These are phyloP conservation scores for Epinephelus fuscoguttatus DNA, from an alignment of 2,113 vertebrate species.

Conservation along the genomic window DNA sequence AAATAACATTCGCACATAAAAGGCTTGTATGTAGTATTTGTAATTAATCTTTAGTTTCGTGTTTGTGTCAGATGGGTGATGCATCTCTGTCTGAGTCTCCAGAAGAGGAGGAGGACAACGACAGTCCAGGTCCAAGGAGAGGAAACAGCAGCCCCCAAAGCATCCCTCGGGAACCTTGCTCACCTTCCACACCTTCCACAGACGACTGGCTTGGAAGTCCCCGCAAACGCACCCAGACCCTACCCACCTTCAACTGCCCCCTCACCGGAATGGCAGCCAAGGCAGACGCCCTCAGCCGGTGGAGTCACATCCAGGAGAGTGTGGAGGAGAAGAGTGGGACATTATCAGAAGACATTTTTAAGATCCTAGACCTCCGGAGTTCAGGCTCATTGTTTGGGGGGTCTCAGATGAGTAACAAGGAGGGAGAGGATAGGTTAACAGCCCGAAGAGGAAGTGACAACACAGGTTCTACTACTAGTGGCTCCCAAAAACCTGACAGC, in stretches of 20 bases:
- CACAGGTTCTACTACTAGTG: slow-evolving; percentile 43
- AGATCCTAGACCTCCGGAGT: slow-evolving; percentile 85
- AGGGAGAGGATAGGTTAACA: slow-evolving; percentile 49
- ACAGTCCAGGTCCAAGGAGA: slow-evolving; percentile 64
- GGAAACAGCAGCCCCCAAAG: slow-evolving; percentile 18
- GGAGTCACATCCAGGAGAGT: slow-evolving; percentile 73
- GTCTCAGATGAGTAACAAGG: slow-evolving; percentile 42
- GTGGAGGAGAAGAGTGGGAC: slow-evolving; percentile 86
- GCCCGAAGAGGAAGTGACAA: slow-evolving; percentile 57
- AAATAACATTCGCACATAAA: background rate
- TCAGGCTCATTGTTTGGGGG: slow-evolving; percentile 44
- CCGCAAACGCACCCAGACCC: slow-evolving; percentile 94
- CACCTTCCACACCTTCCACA: slow-evolving; percentile 39
- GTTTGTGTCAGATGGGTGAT: slow-evolving; percentile 70
- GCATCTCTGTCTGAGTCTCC: slow-evolving; percentile 80
- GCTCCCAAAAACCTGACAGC: slow-evolving; percentile 8
- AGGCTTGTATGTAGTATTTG: background rate
- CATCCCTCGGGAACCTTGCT: background rate
- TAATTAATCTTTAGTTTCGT: background rate
- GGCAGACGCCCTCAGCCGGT: slow-evolving; percentile 74
- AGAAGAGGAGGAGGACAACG: slow-evolving; percentile 81
- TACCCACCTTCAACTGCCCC: slow-evolving; percentile 87
- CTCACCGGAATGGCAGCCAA: slow-evolving; percentile 62
- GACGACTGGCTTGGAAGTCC: slow-evolving; percentile 80
- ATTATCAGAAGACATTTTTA: slow-evolving; percentile 90